Base-by-base conservation (phyloP, 1,140 invertebrate genomes). In the Centruroides sculpturatus region DNA sequence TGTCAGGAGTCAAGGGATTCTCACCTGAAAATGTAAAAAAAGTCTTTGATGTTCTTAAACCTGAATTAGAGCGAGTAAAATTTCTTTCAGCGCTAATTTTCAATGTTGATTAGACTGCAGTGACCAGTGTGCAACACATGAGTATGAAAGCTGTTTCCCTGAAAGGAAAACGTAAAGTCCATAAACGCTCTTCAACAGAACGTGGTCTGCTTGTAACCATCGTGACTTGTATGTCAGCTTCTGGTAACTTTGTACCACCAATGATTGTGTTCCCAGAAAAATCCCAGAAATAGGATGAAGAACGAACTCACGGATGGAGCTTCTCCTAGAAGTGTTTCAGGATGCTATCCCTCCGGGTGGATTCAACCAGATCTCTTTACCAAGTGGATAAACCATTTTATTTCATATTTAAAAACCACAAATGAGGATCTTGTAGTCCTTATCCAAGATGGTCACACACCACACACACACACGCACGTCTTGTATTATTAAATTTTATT, bases 401-500 rank as follows among this genome's bases (percentile, higher is more conserved):
- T 71, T 11, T 49, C 60, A 46, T 48, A 59, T 35, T 54, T 58
- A 5, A 66, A 66, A 55, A 59, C 68, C 35, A 53, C 64, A 35
- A 47, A 54, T 41, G 67, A 70, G 9, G 57, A 67, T 12, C 69
- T 68, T 49, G 69, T 73, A 55, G 49, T 76, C 9, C 63, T 75
- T 9, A 55, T 75, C 46, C 64, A 73, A 51, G 71, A 75, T 71
- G 74, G 72, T 8, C 71, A 76, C 65, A 12, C 59, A n/a, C 70
- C 66, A 8, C 71, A n/a, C 23, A 23, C 2, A 23, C 23, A 23
- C 23, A 23, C 23, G 2, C 23, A 23, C 23, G 23, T 23, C 23
- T 23, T 2, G 23, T 23, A 23, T 23, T 23, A 23, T 23, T 23
- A 23, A 0, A 23, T 2, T 23, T 23, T 23, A 23, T 2, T 23